Base-by-base conservation (phyloP, 1,140 invertebrate genomes). In the Orchestia grillus region DNA sequence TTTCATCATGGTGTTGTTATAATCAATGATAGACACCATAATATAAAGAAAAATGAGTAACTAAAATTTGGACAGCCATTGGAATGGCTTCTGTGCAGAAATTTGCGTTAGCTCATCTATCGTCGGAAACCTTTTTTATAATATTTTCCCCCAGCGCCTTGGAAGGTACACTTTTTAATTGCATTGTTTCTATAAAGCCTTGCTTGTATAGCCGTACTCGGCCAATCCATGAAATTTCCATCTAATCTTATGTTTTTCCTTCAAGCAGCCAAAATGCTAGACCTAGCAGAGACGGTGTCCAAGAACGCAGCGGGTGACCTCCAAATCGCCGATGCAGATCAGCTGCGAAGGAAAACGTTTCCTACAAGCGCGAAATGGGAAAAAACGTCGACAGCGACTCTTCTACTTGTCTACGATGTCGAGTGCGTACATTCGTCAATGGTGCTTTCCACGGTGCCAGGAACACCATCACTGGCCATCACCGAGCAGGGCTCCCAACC, bases 351-450 rank as follows among this genome's bases (percentile, higher is more conserved):
- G 92, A 94, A 44, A 94, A 94, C 92, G 92, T 94, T 94, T 94
- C 92, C 44, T n/a, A 44, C 92, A 44, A 90, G 92, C 92, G 44
- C 41, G 44, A 94, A 94, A 94, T 45, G 40, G 44, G 40, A 94
- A 94, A 94, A 94, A 94, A 94, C 92, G 92, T 94, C 43, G 92
- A 94, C 92, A 45, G 92, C 88, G 44, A 40, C 92, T 45, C 92
- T 47, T 94, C 92, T 94, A 94, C 92, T 94, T 94, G 92, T 94
- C 92, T 47, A 94, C 92, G 92, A 94, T 94, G 92, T 94, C 44
- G 92, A 45, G 92, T 94, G 92, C 92, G 92, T 94, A 47, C 92
- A 94, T 94, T 94, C 92, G 92, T 94, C 92, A 94, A 94, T 94
- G 92, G 92, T 94, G 92, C 43, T 94, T 94, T 94, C 92, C 92